Evolutionary conservation across 2,888 invertebrate species (phyloP).

Genomic region (Volucella bombylans): DNA sequence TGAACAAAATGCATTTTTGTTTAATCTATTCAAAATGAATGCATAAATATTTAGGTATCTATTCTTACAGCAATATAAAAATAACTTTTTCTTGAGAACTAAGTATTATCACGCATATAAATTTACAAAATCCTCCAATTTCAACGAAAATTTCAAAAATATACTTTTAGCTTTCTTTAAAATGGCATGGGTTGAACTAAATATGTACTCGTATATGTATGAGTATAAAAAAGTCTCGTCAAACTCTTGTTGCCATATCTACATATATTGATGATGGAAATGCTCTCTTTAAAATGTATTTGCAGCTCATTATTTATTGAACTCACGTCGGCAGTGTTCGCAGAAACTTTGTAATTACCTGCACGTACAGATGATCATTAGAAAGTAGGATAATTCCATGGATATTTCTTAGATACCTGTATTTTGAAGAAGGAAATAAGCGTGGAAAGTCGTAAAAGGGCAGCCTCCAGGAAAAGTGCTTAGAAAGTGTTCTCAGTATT

Average conservation of each 20-base stretch:
- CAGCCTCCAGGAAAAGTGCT: constrained; percentile 24
- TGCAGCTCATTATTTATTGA: constrained; percentile 48
- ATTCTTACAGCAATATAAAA: no score
- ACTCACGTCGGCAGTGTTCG: constrained; percentile 52
- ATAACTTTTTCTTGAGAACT: no score
- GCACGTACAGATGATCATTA: constrained; percentile 69
- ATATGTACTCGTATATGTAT: no score
- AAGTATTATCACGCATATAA: no score
- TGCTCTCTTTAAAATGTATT: constrained; percentile 17
- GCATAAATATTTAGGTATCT: no score
- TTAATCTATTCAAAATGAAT: no score
- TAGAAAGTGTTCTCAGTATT: constrained; percentile 33
- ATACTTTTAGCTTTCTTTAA: no score
- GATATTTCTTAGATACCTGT: constrained; percentile 15
- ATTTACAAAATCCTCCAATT: no score
- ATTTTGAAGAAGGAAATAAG: constrained; percentile 24
- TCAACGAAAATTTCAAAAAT: no score
- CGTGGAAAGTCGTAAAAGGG: constrained; percentile 52
- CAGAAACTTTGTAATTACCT: constrained; percentile 65
- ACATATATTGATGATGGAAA: constrained; percentile 20
- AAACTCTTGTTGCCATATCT: constrained; percentile 29
- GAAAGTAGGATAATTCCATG: constrained; percentile 50
- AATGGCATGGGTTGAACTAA: no score
- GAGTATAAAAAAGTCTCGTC: constrained; percentile 29
- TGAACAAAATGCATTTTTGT: no score